Base-by-base conservation (phyloP, 2,888 invertebrate genomes). In the Willowsia nigromaculata region DNA sequence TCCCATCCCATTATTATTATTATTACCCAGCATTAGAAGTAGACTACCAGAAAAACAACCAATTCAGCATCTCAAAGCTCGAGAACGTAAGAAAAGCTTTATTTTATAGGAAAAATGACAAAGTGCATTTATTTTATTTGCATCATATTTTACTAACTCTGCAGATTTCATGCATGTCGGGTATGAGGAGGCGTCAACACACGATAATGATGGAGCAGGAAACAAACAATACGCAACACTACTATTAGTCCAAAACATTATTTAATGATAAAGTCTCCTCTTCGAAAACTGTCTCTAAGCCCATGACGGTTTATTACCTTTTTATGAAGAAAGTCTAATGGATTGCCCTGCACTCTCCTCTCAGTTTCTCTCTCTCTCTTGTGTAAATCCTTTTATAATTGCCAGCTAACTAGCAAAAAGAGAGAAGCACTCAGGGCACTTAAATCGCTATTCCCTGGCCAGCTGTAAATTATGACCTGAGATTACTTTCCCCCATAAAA, bases 401-500 rank as follows among this genome's bases (percentile, higher is more conserved):
- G 90, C 90, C 86, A 89, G 90, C 83, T 90, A 87, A 85, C 89
- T 85, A 85, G 87, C 83, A 90, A 89, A 47, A 56, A 88, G 88
- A 89, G 81, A 80, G 81, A 85, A 86, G 90, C 89, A 90, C 90
- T 90, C 89, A 89, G 62, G 83, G 89, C 86, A 90, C 90, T 90
- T 90, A 89, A 90, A 90, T 88, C 89, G 89, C 90, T 71, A 89
- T 90, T 90, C 86, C 89, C 90, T 86, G 88, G 88, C 88, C 90
- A 84, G 91, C 89, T 91, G 88, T 90, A 91, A 91, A 91, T 91
- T 91, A 90, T 91, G 89, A 90, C 90, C 85, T 84, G 90, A 88
- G 91, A 89, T 91, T 91, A 90, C 90, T 89, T 90, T 80, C 59
- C 87, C 80, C 86, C 90, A 86, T 86, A 86, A 90, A 88, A 88